phyloP scores from a whole-genome alignment of 53 echinoderm and acorn worm species.

The Arbacia lixula region DNA sequence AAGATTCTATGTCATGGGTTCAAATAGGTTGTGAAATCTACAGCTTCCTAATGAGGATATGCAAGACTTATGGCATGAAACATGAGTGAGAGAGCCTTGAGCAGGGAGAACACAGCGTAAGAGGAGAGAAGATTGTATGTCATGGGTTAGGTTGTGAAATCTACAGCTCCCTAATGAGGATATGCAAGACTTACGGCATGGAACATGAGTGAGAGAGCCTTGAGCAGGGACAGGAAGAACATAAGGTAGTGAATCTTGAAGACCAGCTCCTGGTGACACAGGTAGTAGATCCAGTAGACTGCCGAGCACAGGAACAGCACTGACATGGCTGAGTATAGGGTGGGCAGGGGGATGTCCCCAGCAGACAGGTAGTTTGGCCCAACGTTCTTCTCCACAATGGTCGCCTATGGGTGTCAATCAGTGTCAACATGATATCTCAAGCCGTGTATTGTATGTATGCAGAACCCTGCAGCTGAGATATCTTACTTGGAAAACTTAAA shows the following conservation, averaged over 20 bases:
- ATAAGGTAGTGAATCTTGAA: constrained; percentile 99
- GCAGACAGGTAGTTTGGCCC: constrained; percentile 86
- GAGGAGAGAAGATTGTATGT: no score
- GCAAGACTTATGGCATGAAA: no score
- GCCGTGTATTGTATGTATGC: not conserved
- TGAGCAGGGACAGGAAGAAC: constrained; percentile 78
- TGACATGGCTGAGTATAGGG: constrained; percentile 82
- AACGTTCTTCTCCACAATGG: constrained; percentile 76
- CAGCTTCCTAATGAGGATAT: no score
- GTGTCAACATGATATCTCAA: not conserved
- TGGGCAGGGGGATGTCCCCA: constrained; percentile 85
- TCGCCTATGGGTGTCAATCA: constrained; percentile 55
- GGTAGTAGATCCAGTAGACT: constrained; percentile 80
- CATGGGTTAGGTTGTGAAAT: no score
- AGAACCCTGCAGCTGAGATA: not conserved
- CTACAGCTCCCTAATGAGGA: no score
- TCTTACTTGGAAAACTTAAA: no score
- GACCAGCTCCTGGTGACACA: constrained; percentile 81
- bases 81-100: no score
- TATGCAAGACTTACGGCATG: constrained; percentile 79
- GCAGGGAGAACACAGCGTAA: no score
- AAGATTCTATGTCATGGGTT: no score
- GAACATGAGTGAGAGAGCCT: constrained; percentile 89
- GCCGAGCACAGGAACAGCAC: constrained; percentile 78
- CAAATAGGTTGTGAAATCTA: no score